Evolutionary conservation across 2,797 vertebrate genomes (phyloP).

Genomic region (Lerista edwardsae): DNA sequence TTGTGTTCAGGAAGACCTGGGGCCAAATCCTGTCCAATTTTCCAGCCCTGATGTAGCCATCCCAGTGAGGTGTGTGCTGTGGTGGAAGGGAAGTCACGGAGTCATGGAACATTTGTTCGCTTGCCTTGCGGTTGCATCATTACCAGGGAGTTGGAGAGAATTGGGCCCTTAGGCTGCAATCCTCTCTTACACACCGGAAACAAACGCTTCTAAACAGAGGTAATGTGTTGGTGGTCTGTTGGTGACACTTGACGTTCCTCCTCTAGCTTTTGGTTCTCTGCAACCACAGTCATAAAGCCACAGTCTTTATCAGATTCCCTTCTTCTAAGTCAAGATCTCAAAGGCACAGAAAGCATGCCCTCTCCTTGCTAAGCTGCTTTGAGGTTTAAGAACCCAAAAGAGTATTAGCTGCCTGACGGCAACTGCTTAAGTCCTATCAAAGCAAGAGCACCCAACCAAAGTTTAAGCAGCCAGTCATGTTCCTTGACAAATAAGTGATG

Average conservation of each 20-base stretch:
- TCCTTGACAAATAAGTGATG: neutral
- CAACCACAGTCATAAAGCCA: neutral
- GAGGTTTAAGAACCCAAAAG: constrained; percentile 21
- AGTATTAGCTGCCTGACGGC: constrained; percentile 28
- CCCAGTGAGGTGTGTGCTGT: too few relatives aligned
- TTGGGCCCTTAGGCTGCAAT: too few relatives aligned
- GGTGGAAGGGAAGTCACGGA: too few relatives aligned
- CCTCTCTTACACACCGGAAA: too few relatives aligned
- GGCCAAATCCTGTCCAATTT: too few relatives aligned
- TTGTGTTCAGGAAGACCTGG: too few relatives aligned
- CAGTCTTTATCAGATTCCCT: neutral
- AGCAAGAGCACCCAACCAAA: constrained; percentile 10
- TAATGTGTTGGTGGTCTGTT: neutral
- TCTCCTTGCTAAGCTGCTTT: constrained; percentile 35
- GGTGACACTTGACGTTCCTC: neutral
- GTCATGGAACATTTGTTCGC: too few relatives aligned
- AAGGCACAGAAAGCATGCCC: constrained; percentile 22
- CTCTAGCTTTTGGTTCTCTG: rapidly evolving
- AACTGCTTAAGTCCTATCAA: constrained; percentile 27
- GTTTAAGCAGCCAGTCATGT: neutral
- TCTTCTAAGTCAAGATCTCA: constrained; percentile 24
- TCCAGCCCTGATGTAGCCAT: too few relatives aligned
- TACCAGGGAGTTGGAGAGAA: too few relatives aligned
- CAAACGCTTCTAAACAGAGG: too few relatives aligned
- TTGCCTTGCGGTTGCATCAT: too few relatives aligned